phyloP scores from a whole-genome alignment of 2,888 invertebrate genomes.

The Atethmia centrago region DNA sequence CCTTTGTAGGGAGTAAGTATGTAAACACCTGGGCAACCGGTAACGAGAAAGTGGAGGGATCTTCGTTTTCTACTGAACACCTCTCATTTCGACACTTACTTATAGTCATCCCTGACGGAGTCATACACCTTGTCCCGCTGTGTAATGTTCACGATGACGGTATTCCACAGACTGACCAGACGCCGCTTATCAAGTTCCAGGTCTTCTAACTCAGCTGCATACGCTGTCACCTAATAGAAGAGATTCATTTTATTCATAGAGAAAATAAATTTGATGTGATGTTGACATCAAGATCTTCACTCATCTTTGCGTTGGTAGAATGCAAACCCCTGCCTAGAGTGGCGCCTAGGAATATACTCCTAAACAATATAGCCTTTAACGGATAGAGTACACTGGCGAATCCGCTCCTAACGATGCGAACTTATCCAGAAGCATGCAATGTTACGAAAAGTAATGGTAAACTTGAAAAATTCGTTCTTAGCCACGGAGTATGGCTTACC shows the following conservation, averaged over 20 bases:
- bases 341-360: no score
- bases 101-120: constrained; percentile 91
- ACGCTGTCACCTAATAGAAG: constrained; percentile 90
- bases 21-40: neutral
- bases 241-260: neutral
- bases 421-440: no score
- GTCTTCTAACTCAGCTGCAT: constrained; percentile 93
- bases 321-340: no score
- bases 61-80: neutral
- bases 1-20: neutral
- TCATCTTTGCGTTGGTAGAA: neutral
- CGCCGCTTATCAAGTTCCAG: constrained; percentile 93
- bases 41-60: neutral
- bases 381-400: no score
- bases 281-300: neutral
- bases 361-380: no score
- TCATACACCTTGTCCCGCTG: constrained; percentile 92
- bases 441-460: no score
- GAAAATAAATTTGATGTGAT: neutral
- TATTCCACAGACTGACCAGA: constrained; percentile 93
- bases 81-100: constrained; percentile 61
- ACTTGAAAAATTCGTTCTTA: no score
- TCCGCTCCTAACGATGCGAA: neutral
- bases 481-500: constrained; percentile 66
- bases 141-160: constrained; percentile 93